These are phyloP conservation scores for Leptarthrus brevirostris DNA, from an alignment of 2,888 invertebrate species.

Conservation along the genomic window DNA sequence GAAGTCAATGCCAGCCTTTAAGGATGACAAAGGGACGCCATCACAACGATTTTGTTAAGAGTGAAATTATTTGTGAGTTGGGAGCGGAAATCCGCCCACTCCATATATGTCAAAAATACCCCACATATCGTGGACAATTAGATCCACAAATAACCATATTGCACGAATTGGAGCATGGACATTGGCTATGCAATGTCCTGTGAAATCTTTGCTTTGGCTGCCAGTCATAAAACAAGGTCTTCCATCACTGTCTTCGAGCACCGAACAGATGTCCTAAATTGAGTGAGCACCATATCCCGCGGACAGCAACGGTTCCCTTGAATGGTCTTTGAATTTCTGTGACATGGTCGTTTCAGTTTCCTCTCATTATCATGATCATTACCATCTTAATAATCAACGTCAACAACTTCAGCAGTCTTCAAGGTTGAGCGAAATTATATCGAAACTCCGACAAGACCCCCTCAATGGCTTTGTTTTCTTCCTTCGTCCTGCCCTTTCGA, in stretches of 20 bases:
- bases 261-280: constrained; percentile 24
- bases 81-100: constrained; percentile 18
- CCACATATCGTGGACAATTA: constrained; percentile 12
- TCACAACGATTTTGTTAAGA: background rate
- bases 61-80: background rate
- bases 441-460: constrained; percentile 35
- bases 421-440: constrained; percentile 33
- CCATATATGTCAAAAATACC: constrained; percentile 5
- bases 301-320: background rate
- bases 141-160: constrained; percentile 11
- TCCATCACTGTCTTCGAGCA: background rate
- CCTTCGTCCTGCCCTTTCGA: background rate
- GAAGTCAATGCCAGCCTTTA: constrained; percentile 23
- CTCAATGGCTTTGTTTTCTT: constrained; percentile 41
- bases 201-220: constrained; percentile 6
- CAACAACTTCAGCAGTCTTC: constrained; percentile 21
- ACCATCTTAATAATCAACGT: constrained; percentile 42
- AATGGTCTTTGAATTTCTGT: constrained; percentile 38
- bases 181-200: constrained; percentile 6
- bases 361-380: constrained; percentile 49
- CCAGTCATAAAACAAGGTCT: background rate
- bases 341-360: constrained; percentile 23
- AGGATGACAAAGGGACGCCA: background rate
- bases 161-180: constrained; percentile 12
- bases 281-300: background rate